Evolutionary conservation across 2,888 invertebrate genomes (phyloP).

Genomic region (Nomada flava): DNA sequence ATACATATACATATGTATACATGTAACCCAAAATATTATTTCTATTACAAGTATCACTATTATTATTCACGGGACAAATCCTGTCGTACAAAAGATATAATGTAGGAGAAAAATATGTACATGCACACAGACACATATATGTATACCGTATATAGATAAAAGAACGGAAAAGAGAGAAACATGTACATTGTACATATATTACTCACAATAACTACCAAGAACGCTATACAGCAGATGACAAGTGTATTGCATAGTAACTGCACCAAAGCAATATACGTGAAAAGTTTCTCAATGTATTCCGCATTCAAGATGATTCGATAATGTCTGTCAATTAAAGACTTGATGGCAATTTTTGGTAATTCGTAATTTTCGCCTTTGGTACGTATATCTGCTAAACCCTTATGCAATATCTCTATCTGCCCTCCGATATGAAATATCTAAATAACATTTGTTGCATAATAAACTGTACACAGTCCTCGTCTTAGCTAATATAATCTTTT

Average conservation of each 20-base stretch:
- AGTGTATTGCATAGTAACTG: slow-evolving; percentile 67
- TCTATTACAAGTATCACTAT: no score
- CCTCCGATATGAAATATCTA: slow-evolving; percentile 63
- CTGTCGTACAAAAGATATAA: no score
- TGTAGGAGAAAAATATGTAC: no score
- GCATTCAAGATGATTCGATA: slow-evolving; percentile 60
- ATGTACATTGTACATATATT: background rate
- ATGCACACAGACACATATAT: no score
- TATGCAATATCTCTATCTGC: slow-evolving; percentile 62
- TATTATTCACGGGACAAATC: no score
- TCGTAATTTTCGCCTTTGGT: background rate
- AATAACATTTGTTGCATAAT: background rate
- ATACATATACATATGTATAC: no score
- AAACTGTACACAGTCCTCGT: no score
- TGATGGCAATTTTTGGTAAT: background rate
- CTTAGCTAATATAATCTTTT: no score
- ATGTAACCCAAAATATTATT: no score
- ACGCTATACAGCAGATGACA: slow-evolving; percentile 66
- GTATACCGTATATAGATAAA: no score
- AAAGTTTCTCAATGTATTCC: slow-evolving; percentile 61
- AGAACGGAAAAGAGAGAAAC: no score
- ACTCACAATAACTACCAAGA: slow-evolving; percentile 68
- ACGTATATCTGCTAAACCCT: slow-evolving; percentile 34
- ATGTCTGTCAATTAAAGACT: slow-evolving; percentile 50
- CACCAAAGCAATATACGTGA: slow-evolving; percentile 61